Evolutionary conservation across 2,888 invertebrate genomes (phyloP).

Genomic region (Lycaena phlaeas): DNA sequence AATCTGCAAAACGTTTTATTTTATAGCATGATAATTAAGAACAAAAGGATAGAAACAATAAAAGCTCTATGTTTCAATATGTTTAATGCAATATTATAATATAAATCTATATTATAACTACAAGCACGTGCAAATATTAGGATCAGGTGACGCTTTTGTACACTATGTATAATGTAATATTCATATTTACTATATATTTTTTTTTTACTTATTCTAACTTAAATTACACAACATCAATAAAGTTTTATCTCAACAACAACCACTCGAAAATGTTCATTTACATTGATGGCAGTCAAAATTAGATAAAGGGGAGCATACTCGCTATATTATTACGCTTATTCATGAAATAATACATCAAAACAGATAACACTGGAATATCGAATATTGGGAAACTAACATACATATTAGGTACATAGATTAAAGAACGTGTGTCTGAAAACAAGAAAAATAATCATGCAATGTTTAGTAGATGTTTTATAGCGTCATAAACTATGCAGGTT

Average conservation of each 20-base stretch:
- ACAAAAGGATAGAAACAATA: background rate
- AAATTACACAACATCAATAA: constrained; percentile 46
- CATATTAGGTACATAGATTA: constrained; percentile 9
- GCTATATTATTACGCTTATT: constrained; percentile 45
- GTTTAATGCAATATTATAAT: background rate
- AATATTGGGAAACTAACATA: constrained; percentile 12
- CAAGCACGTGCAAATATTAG: background rate
- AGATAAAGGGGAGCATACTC: constrained; percentile 38
- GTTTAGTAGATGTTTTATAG: constrained; percentile 8
- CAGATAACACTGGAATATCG: constrained; percentile 24
- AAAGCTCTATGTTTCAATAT: background rate
- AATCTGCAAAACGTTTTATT: constrained; percentile 46
- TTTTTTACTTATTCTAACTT: constrained; percentile 12
- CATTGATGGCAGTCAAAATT: constrained; percentile 35
- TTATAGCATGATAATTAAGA: background rate
- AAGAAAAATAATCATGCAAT: constrained; percentile 4
- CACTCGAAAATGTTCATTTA: constrained; percentile 55
- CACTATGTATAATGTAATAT: background rate
- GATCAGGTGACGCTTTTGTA: no score
- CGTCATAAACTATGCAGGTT: background rate
- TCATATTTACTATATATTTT: background rate
- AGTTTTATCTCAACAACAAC: constrained; percentile 41
- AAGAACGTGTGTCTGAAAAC: constrained; percentile 11
- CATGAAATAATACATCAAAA: constrained; percentile 51
- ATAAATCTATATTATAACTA: background rate